Percentiles rank a stretch among this genome's conserved stretches.
phyloP scores from a whole-genome alignment of 1,140 invertebrate species.

The Varroa destructor region DNA sequence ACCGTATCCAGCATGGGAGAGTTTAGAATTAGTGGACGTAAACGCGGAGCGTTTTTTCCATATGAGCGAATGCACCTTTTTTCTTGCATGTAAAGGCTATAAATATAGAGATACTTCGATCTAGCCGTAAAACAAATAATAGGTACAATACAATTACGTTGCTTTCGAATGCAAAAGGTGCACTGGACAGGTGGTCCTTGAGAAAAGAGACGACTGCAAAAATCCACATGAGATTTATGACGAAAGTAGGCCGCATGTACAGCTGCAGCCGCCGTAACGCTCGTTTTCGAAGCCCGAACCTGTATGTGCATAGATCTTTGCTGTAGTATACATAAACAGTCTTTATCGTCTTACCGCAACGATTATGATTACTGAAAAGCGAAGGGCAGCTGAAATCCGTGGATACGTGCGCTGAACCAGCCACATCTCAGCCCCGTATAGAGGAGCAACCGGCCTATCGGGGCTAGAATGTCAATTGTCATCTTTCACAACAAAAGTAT shows the following conservation, averaged over 20 bases:
- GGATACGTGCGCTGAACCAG: conserved; percentile 30
- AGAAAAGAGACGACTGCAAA: conserved; percentile 40
- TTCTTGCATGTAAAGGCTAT: conserved; percentile 42
- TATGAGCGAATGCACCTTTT: background rate
- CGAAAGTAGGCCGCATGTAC: conserved; percentile 42
- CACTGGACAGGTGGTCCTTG: conserved; percentile 7
- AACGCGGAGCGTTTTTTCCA: background rate
- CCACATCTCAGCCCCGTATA: conserved; percentile 30
- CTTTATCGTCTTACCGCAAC: conserved; percentile 32
- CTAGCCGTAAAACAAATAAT: conserved; percentile 39
- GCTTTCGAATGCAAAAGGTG: background rate
- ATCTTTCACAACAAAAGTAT: background rate
- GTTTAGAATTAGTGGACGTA: background rate
- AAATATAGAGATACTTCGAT: conserved; percentile 42
- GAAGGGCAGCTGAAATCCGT: conserved; percentile 34
- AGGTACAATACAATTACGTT: conserved; percentile 36
- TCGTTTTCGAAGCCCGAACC: conserved; percentile 23
- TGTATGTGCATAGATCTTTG: conserved; percentile 30
- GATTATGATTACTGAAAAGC: conserved; percentile 33
- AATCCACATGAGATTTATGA: conserved; percentile 45
- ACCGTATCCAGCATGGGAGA: too few species aligned
- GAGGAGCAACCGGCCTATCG: background rate
- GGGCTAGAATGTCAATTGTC: background rate
- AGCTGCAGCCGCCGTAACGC: conserved; percentile 39
- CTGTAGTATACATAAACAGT: conserved; percentile 34